phyloP scores from a whole-genome alignment of 1,140 invertebrate species.

The Brachionus sp. region DNA sequence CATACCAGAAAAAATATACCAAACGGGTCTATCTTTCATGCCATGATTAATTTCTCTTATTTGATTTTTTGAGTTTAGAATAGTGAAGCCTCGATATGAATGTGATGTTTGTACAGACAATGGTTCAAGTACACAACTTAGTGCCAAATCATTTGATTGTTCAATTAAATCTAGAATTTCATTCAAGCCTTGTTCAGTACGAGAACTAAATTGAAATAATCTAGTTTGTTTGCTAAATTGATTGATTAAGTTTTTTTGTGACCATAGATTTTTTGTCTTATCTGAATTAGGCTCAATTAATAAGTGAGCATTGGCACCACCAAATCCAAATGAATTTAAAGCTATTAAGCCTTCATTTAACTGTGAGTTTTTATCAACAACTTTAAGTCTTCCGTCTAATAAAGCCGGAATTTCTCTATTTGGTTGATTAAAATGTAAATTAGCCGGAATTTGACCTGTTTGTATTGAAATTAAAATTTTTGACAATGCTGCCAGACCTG shows the following conservation, averaged over 20 bases:
- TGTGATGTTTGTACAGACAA: slow-evolving; percentile 68
- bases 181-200: slow-evolving; percentile 76
- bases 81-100: slow-evolving; percentile 71
- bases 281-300: slow-evolving; percentile 67
- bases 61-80: slow-evolving; percentile 62
- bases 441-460: slow-evolving; percentile 59
- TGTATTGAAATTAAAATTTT: slow-evolving; percentile 48
- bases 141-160: slow-evolving; percentile 49
- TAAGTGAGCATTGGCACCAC: slow-evolving; percentile 89
- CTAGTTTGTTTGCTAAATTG: background rate
- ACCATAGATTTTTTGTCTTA: slow-evolving; percentile 60
- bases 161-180: slow-evolving; percentile 66
- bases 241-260: background rate
- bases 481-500: slow-evolving; percentile 65
- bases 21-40: slow-evolving; percentile 69
- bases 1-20: slow-evolving; percentile 94
- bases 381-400: slow-evolving; percentile 76
- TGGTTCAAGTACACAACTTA: slow-evolving; percentile 66
- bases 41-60: background rate
- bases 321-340: slow-evolving; percentile 94
- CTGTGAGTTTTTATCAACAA: slow-evolving; percentile 63
- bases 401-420: slow-evolving; percentile 84
- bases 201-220: slow-evolving; percentile 63
- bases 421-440: slow-evolving; percentile 79
- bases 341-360: slow-evolving; percentile 67